Evolutionary conservation across 2,113 vertebrate genomes (phyloP), one percentile per base, ranked within the genome.

Genomic region (Syrmaticus mikado): DNA sequence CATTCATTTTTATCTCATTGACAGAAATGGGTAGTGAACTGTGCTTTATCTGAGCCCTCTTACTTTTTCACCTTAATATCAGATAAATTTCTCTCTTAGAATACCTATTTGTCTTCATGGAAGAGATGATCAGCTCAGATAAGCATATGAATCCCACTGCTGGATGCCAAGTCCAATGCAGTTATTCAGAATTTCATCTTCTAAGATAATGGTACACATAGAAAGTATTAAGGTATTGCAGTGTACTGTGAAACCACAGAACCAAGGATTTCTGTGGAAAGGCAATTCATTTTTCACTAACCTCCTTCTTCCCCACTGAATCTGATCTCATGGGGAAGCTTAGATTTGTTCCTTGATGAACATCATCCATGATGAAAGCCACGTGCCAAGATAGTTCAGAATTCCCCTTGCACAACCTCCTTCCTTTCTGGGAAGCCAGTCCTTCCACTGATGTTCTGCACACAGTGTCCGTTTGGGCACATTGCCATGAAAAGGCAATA

Each of bases 121-220:
- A 62, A 85, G 13, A 18, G 19, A 13, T 73, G 86, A 32, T 30
- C 24, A 46, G 18, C 50, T 66, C 30, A 65, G 45, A 45, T 38
- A 58, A 32, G 9, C 5, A 3, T 5, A 13, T 17, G 32, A 80
- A 43, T 45, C 3, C 3, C 28, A 43, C 34, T 43, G 10, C 38
- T 83, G 60, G 34, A 50, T 11, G 52, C 0, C 16, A n/a, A 68
- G 5, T 48, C 9, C 17, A 38, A 7, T 38, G 13, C 11, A 73
- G 14, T 61, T 13, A 52, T 70, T 57, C 32, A n/a, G 30, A 81
- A 89, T 92, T 74, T 95, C 28, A 52, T 36, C 17, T 52, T 41
- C 40, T 62, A 34, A 66, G 55, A 32, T 6, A 91, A 32, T 13
- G 24, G 2, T 15, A 43, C 3, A 4, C 0, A 0, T 18, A 62